These are phyloP conservation scores for Panthera uncia DNA, from an alignment of 2,113 vertebrate genomes.

Conservation along the genomic window DNA sequence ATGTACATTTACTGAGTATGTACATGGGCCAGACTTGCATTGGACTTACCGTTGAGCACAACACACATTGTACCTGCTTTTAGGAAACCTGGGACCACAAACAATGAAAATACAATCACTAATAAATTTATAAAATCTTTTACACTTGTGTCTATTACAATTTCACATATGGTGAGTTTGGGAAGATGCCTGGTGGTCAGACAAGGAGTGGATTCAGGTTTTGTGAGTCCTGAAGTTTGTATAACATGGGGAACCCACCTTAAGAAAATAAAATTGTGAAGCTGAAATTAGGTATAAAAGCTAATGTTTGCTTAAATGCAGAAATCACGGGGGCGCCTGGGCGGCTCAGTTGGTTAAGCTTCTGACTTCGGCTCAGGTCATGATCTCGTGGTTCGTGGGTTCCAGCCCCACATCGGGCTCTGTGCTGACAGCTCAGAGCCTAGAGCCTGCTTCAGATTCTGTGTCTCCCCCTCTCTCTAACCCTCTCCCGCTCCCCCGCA, in stretches of 20 bases:
- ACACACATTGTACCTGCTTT: neutral
- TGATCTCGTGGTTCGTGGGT: too few species aligned
- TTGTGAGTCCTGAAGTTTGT: neutral
- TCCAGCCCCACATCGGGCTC: too few species aligned
- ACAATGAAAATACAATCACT: neutral
- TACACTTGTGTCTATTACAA: neutral
- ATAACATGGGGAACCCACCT: neutral
- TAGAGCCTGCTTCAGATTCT: too few species aligned
- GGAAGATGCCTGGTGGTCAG: neutral
- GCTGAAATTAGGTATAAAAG: neutral
- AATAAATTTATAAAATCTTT: neutral
- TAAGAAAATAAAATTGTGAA: constrained; percentile 27
- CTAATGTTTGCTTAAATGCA: neutral
- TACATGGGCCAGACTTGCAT: neutral
- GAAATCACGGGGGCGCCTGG: neutral
- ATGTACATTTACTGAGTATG: neutral
- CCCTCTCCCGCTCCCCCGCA: too few species aligned
- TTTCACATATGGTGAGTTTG: neutral
- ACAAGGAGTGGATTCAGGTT: neutral
- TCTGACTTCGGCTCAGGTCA: too few species aligned
- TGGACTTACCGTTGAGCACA: neutral
- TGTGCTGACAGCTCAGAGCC: too few species aligned
- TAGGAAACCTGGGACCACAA: neutral
- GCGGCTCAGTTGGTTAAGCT: too few species aligned
- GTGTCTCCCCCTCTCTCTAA: too few species aligned